These are phyloP conservation scores for Phylloscopus collybita DNA, from an alignment of 2,797 vertebrate species.

Conservation along the genomic window DNA sequence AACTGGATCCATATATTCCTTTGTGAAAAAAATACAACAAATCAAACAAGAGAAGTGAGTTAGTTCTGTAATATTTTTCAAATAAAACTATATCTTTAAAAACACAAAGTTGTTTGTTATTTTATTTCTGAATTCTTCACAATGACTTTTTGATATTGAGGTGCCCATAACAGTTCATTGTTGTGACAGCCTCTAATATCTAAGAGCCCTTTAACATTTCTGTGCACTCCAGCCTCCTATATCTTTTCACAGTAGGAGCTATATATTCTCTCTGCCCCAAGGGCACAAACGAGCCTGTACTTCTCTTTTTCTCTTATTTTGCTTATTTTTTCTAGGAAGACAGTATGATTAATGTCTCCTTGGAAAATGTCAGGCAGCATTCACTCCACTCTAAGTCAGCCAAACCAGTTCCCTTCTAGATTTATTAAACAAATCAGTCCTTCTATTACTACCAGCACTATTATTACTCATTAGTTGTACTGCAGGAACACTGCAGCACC, in stretches of 20 bases:
- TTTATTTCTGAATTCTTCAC: slow-evolving; percentile 11
- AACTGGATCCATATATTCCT: background rate
- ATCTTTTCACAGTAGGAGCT: background rate
- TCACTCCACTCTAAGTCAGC: background rate
- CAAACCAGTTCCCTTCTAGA: background rate
- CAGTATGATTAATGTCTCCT: background rate
- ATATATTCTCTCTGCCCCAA: background rate
- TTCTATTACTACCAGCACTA: background rate
- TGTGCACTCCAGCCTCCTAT: background rate
- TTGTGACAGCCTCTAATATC: background rate
- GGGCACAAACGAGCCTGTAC: background rate
- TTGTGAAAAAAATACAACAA: background rate
- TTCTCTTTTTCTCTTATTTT: background rate
- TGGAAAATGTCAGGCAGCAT: background rate
- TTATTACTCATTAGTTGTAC: background rate
- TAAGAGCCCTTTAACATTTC: slow-evolving; percentile 5
- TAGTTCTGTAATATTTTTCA: background rate
- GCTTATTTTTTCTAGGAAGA: background rate
- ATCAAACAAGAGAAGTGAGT: background rate
- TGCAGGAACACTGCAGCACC: background rate
- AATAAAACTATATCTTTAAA: background rate
- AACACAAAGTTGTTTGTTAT: background rate
- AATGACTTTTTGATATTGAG: background rate
- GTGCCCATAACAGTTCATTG: background rate
- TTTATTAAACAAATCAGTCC: background rate